A percentile compares a stretch with the other conserved stretches of the same genome.
Evolutionary conservation across 2,797 vertebrate genomes (phyloP).

Genomic region (Novumbra hubbsi): DNA sequence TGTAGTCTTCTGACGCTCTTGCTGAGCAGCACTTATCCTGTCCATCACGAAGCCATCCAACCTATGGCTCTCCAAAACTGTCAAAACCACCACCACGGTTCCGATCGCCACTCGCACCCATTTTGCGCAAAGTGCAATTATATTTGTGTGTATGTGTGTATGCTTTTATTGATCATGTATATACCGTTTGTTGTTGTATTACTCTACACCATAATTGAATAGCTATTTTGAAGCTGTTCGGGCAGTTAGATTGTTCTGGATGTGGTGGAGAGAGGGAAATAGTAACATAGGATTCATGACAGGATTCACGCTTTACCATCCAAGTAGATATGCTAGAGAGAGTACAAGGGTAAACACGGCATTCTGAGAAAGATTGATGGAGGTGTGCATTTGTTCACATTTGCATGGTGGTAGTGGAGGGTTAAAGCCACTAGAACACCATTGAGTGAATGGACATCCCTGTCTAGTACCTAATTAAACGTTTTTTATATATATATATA

Average conservation of each 20-base stretch:
- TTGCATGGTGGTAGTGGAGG: background rate
- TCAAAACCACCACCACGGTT: slow-evolving; percentile 22
- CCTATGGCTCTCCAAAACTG: slow-evolving; percentile 18
- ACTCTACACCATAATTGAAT: slow-evolving; percentile 59
- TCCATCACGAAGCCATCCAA: slow-evolving; percentile 41
- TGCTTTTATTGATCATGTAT: slow-evolving; percentile 67
- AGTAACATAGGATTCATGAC: slow-evolving; percentile 15
- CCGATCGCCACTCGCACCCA: slow-evolving; percentile 26
- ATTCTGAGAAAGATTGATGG: background rate
- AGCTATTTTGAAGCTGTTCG: slow-evolving; percentile 63
- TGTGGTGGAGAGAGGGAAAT: slow-evolving; percentile 36
- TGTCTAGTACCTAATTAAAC: background rate
- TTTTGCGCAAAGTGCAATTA: slow-evolving; percentile 63
- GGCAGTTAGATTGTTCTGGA: slow-evolving; percentile 20
- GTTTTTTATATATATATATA: slow-evolving; percentile 24
- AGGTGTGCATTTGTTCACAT: background rate
- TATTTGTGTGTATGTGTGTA: slow-evolving; percentile 65
- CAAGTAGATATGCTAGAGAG: background rate
- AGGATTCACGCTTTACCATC: slow-evolving; percentile 13
- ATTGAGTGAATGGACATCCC: background rate
- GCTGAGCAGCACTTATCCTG: slow-evolving; percentile 75
- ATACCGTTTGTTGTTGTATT: slow-evolving; percentile 52
- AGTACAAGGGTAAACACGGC: background rate
- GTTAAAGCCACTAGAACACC: background rate
- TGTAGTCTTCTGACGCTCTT: slow-evolving; percentile 66